A percentile compares a stretch with the other conserved stretches of the same genome.
phyloP scores from a whole-genome alignment of 2,113 vertebrate species.

The Pteropus alecto region DNA sequence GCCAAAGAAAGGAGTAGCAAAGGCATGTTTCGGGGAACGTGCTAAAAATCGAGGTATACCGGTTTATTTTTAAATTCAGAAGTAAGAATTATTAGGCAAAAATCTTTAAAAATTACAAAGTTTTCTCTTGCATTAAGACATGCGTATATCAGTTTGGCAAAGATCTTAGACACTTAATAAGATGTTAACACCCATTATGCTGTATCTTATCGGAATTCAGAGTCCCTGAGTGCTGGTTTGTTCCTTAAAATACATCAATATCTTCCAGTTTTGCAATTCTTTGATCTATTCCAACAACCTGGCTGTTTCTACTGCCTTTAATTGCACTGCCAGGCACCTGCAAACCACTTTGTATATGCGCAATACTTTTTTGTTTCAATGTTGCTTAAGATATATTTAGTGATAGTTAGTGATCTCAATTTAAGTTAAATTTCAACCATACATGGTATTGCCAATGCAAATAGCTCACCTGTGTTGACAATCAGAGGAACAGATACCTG shows the following conservation, averaged over 20 bases:
- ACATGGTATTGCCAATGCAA: not conserved
- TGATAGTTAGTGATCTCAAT: not conserved
- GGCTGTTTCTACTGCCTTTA: not conserved
- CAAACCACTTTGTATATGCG: not conserved
- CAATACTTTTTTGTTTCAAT: not conserved
- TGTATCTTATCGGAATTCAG: not conserved
- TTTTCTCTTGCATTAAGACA: not conserved
- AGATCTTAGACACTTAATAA: constrained; percentile 42
- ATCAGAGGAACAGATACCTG: not conserved
- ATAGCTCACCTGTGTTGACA: constrained; percentile 31
- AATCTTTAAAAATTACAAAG: not conserved
- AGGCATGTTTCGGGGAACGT: not conserved
- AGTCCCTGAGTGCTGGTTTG: not conserved
- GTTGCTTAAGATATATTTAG: not conserved
- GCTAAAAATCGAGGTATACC: not conserved
- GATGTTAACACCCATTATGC: not conserved
- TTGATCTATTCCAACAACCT: not conserved
- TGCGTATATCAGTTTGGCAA: not conserved
- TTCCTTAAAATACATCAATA: not conserved
- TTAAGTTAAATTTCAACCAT: constrained; percentile 18
- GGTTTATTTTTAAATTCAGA: constrained; percentile 61
- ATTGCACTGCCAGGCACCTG: not conserved
- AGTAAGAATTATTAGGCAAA: not conserved
- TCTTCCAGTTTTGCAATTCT: not conserved
- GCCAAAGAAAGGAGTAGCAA: not conserved